Base-by-base conservation (phyloP, 2,888 invertebrate species). In the Tribolium freemani region DNA sequence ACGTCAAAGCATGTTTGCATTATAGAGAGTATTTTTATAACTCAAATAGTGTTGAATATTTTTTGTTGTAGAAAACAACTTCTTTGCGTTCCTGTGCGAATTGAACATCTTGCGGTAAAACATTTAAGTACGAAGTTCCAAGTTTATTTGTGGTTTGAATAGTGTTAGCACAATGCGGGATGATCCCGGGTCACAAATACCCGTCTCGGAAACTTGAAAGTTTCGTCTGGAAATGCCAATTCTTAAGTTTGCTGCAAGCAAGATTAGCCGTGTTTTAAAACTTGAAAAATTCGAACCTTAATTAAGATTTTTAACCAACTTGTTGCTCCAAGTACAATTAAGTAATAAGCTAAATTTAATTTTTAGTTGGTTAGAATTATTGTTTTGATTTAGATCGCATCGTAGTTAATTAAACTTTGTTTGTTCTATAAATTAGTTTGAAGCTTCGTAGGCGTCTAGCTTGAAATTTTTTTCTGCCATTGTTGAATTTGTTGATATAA, bases 61-160 rank as follows among this genome's bases (percentile, higher is more conserved):
- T 21, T 21, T 21, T n/a, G 21, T 21, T 21, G 21, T 21, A 21
- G 21, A 21, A 21, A 21, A 21, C 21, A 3, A 8, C 20, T 20
- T 16, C 20, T 20, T 60, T 60, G 20, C 38, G 16, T 64, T 64
- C 64, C 53, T 64, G 31, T 53, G 64, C 26, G 64, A 64, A 64
- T 38, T 53, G 31, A 64, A 16, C 64, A 64, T 38, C 51, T 21
- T 64, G 64, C 53, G 53, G 38, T 50, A 31, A 16, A 61, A 50
- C 61, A 9, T 48, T 26, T 50, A 64, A 64, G 64, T 64, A 64
- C 64, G 16, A 64, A 64, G 53, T 64, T 64, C 6, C 2, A 58
- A 44, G 31, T 56, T 44, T 16, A 11, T 30, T 11, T n/a, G 44
- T 38, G 57, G 20, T 50, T n/a, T 26, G 53, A 20, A 51, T 51